Evolutionary conservation across 2,113 vertebrate genomes (phyloP).

Genomic region (Platysternon megacephalum): DNA sequence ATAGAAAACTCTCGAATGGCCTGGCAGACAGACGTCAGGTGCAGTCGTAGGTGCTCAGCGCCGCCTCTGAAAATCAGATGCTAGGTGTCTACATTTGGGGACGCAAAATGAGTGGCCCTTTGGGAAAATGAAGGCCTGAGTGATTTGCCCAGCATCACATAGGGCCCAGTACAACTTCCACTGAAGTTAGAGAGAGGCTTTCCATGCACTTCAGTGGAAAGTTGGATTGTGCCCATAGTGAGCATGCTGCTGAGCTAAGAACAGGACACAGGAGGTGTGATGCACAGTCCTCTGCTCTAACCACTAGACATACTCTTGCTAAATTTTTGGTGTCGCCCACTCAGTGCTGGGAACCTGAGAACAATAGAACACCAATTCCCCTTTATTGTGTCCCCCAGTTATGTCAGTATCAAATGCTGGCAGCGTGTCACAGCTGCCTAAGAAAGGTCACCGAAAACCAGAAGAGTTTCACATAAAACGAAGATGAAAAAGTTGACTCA

Average conservation of each 20-base stretch:
- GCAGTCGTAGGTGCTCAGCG: background rate
- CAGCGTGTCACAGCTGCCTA: background rate
- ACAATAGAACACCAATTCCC: background rate
- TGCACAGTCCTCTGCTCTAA: background rate
- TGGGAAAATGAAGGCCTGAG: background rate
- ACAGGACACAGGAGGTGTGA: background rate
- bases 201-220: background rate
- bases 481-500: conserved; percentile 71
- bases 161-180: background rate
- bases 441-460: conserved; percentile 70
- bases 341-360: background rate
- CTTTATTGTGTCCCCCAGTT: background rate
- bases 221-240: background rate
- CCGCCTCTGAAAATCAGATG: background rate
- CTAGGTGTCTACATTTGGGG: background rate
- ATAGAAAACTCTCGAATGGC: background rate
- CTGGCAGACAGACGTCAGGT: background rate
- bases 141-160: background rate
- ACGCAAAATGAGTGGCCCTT: background rate
- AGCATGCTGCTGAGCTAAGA: background rate
- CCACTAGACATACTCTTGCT: background rate
- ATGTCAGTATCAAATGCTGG: conserved; percentile 26
- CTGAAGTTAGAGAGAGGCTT: background rate
- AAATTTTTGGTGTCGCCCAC: background rate
- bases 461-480: conserved; percentile 75